Conservation (phyloP, 2,888 invertebrate species). For the Tachystola acroxantha region DNA sequence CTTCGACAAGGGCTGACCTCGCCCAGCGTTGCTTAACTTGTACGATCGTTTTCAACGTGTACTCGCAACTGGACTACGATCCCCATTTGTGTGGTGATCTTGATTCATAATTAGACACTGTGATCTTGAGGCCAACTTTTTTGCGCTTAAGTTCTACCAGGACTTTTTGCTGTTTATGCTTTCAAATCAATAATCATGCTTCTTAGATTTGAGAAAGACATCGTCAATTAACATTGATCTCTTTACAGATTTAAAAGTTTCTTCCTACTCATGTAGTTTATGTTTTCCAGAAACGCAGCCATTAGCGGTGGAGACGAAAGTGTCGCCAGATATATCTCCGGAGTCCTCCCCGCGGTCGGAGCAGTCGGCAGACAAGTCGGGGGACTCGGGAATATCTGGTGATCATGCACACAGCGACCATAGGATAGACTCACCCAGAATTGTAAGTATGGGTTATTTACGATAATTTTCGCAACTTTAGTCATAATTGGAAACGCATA, state of each 20-base stretch:
- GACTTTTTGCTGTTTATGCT: too few species aligned
- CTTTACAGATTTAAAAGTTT: not conserved
- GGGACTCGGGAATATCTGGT: constrained; percentile 90
- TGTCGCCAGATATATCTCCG: constrained; percentile 60
- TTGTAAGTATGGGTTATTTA: constrained; percentile 10
- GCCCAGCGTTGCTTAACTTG: too few species aligned
- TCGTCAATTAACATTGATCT: not conserved
- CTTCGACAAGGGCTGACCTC: too few species aligned
- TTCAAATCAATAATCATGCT: too few species aligned
- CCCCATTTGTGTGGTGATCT: too few species aligned
- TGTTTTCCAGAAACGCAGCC: constrained; percentile 51
- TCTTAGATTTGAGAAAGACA: too few species aligned
- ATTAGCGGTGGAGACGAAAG: constrained; percentile 66
- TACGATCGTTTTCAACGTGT: too few species aligned
- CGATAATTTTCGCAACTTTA: not conserved
- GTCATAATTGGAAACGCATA: too few species aligned
- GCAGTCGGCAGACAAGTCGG: constrained; percentile 83
- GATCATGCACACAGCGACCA: constrained; percentile 75
- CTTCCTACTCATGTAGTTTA: not conserved
- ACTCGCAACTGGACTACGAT: too few species aligned
- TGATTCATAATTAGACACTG: too few species aligned
- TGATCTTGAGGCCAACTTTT: too few species aligned
- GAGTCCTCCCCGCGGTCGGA: constrained; percentile 69
- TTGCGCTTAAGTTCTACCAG: too few species aligned
- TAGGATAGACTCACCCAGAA: constrained; percentile 68